A percentile compares a stretch with the other conserved stretches of the same genome.
phyloP scores from a whole-genome alignment of 2,113 vertebrate genomes.

The Gymnogyps californianus region DNA sequence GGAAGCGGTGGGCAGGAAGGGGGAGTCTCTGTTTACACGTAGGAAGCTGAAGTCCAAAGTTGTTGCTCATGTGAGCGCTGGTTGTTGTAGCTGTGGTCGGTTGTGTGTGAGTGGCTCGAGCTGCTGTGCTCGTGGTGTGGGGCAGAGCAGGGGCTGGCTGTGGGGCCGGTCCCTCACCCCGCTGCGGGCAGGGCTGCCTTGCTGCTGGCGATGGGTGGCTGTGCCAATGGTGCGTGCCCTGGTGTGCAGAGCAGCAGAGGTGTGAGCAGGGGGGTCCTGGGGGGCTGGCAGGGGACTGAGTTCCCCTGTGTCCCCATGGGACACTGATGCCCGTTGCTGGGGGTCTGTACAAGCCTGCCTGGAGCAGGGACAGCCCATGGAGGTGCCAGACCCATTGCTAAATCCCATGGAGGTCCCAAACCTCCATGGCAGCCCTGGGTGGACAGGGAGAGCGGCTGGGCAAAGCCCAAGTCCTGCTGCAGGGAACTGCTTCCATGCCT shows the following conservation, averaged over 20 bases:
- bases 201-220: fast-evolving
- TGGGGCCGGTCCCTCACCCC: not conserved
- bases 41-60: not conserved
- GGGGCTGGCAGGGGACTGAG: not conserved
- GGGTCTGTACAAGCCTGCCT: not conserved
- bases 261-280: too few relatives aligned
- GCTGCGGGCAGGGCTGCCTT: not conserved
- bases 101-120: not conserved
- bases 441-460: not conserved
- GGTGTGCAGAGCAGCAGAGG: not conserved
- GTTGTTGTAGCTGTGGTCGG: fast-evolving
- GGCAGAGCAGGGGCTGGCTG: not conserved
- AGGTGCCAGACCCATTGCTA: not conserved
- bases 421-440: not conserved
- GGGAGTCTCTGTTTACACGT: not conserved
- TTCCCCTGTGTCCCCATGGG: not conserved
- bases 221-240: not conserved
- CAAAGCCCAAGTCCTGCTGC: not conserved
- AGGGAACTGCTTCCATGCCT: too few relatives aligned
- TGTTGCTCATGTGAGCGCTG: not conserved
- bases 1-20: not conserved
- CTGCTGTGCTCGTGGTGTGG: not conserved
- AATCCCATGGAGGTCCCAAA: not conserved
- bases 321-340: fast-evolving
- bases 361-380: not conserved